Conservation (phyloP, 1,140 invertebrate genomes). For the Cataglyphis hispanica region DNA sequence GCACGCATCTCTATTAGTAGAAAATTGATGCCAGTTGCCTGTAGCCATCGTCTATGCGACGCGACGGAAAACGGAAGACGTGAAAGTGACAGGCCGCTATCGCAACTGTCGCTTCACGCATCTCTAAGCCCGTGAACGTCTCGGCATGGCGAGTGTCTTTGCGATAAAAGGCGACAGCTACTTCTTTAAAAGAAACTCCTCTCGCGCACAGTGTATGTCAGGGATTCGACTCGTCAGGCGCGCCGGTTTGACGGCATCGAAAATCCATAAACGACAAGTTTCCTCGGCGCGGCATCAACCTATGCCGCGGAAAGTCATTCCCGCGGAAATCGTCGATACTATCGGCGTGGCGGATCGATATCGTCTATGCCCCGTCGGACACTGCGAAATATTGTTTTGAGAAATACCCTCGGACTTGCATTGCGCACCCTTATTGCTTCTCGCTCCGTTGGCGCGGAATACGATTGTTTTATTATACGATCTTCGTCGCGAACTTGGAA, state of each 20-base stretch:
- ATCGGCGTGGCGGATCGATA: conserved; percentile 43
- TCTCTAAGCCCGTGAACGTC: conserved; percentile 55
- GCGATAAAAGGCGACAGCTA: conserved; percentile 67
- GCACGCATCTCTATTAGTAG: conserved; percentile 49
- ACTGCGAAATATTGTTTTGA: conserved; percentile 76
- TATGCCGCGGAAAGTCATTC: conserved; percentile 55
- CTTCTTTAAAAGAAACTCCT: conserved; percentile 63
- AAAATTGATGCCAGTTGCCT: conserved; percentile 41
- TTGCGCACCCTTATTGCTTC: conserved; percentile 73
- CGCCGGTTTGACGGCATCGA: conserved; percentile 70
- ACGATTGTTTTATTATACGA: conserved; percentile 79
- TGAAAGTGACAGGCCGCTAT: conserved; percentile 42
- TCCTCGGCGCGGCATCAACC: conserved; percentile 31
- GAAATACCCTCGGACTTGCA: conserved; percentile 73
- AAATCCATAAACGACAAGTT: conserved; percentile 73
- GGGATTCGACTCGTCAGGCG: conserved; percentile 66
- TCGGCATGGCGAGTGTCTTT: conserved; percentile 36
- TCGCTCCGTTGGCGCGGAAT: conserved; percentile 74
- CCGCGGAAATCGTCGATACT: conserved; percentile 62
- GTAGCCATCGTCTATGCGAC: background rate
- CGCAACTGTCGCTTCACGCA: conserved; percentile 58
- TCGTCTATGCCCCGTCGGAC: conserved; percentile 50
- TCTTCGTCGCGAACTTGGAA: conserved; percentile 73
- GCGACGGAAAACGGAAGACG: conserved; percentile 4
- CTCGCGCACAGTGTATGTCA: conserved; percentile 34